Evolutionary conservation across 37 sponge, comb jelly and placozoan species (phyloP).

Genomic region (Hormiphora californensis): DNA sequence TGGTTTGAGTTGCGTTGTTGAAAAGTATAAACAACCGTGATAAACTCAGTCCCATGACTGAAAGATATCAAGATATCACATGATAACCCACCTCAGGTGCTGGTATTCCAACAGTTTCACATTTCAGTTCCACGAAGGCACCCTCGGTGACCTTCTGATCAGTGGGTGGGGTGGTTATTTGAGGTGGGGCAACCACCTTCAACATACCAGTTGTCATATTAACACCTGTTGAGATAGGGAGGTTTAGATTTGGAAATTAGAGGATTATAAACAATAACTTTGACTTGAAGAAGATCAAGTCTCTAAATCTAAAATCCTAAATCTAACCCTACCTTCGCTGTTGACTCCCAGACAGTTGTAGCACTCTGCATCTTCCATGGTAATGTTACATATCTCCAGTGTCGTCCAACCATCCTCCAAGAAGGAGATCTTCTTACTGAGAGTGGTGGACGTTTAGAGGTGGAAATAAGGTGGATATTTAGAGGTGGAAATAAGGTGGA

Average conservation of each 20-base stretch:
- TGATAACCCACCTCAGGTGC: not conserved
- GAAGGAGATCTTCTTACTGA: not conserved
- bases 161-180: not conserved
- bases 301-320: no score
- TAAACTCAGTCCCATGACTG: not conserved
- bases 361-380: not conserved
- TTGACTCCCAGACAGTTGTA: constrained; percentile 31
- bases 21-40: not conserved
- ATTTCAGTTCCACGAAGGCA: not conserved
- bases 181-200: constrained; percentile 35
- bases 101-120: constrained; percentile 11
- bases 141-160: constrained; percentile 14
- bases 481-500: no score
- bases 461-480: no score
- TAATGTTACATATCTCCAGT: constrained; percentile 12
- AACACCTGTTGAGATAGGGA: not conserved
- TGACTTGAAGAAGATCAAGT: no score
- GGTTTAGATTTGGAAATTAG: no score
- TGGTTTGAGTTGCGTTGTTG: no score
- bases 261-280: no score
- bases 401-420: not conserved
- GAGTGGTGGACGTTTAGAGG: no score
- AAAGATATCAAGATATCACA: not conserved
- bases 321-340: constrained; percentile 34
- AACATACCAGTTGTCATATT: constrained; percentile 41